Evolutionary conservation across 2,113 vertebrate genomes (phyloP).

Genomic region (Pollimyrus isidori): DNA sequence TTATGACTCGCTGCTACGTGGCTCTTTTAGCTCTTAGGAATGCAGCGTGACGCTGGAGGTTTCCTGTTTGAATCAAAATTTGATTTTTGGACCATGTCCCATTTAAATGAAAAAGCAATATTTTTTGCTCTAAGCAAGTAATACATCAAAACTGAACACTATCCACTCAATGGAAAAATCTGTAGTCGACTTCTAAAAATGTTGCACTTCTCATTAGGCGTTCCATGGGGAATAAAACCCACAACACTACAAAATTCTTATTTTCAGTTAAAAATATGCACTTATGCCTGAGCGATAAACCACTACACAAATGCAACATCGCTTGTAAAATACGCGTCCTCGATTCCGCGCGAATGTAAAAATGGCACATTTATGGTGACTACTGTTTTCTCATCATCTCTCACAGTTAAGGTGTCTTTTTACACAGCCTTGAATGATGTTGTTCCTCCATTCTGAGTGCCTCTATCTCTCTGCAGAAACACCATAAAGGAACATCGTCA

Average conservation of each 20-base stretch:
- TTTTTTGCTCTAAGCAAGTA: constrained; percentile 1
- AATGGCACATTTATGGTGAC: not conserved
- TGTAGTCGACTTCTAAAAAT: not conserved
- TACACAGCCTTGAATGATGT: not conserved
- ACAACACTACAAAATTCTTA: not conserved
- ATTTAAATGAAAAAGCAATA: not conserved
- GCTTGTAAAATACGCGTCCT: not conserved
- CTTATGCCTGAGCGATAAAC: not conserved
- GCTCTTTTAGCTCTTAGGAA: not conserved
- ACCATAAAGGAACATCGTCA: not conserved
- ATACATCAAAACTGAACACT: not conserved
- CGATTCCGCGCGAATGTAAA: not conserved
- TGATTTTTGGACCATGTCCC: not conserved
- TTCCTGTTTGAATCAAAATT: not conserved
- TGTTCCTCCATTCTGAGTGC: not conserved
- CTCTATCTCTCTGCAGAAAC: not conserved
- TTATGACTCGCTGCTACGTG: not conserved
- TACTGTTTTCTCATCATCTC: not conserved
- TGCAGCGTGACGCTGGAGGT: not conserved
- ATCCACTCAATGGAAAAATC: not conserved
- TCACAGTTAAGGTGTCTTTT: not conserved
- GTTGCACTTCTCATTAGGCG: not conserved
- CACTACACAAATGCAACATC: not conserved
- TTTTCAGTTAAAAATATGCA: not conserved
- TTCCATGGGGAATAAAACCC: not conserved